These are phyloP conservation scores for Hydroisotoma schaefferi DNA, from an alignment of 2,888 invertebrate genomes.

Conservation along the genomic window DNA sequence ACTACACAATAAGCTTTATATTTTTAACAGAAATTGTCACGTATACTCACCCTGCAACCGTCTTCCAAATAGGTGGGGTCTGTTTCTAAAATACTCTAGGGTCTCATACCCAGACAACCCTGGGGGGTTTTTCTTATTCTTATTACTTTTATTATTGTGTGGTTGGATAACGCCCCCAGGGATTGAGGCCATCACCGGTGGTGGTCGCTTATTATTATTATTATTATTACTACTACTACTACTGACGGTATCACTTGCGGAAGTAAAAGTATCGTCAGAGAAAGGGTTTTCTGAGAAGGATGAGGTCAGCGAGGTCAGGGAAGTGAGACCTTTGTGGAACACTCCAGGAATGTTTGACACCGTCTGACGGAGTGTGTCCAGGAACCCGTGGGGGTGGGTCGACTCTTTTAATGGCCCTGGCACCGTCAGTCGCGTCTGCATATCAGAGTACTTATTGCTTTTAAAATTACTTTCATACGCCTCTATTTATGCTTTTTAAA, in stretches of 20 bases:
- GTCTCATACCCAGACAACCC: conserved; percentile 23
- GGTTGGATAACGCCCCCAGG: conserved; percentile 13
- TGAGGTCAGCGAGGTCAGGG: conserved; percentile 33
- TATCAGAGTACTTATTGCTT: too few species aligned
- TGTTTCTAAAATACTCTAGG: conserved; percentile 42
- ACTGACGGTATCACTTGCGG: conserved; percentile 4
- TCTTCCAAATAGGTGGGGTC: conserved; percentile 34
- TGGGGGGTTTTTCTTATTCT: background rate
- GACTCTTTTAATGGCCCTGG: too few species aligned
- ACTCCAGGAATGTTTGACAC: conserved; percentile 29
- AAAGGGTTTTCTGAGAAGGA: conserved; percentile 23
- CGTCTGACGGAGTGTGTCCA: conserved; percentile 1
- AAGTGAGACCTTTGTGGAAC: conserved; percentile 37
- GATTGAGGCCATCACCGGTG: conserved; percentile 11
- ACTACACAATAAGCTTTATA: too few species aligned
- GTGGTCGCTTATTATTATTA: background rate
- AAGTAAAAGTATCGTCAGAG: conserved; percentile 16
- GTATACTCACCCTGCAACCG: conserved; percentile 4
- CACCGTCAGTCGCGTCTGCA: too few species aligned
- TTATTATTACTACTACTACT: background rate
- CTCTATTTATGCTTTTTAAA: too few species aligned
- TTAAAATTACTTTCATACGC: too few species aligned
- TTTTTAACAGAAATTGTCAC: too few species aligned
- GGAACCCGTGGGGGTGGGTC: background rate
- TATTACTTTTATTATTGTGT: background rate